Percentiles rank a stretch among this genome's conserved stretches.
Conservation (phyloP, 2,888 invertebrate genomes). For the Rhagophthalmus giganteus region DNA sequence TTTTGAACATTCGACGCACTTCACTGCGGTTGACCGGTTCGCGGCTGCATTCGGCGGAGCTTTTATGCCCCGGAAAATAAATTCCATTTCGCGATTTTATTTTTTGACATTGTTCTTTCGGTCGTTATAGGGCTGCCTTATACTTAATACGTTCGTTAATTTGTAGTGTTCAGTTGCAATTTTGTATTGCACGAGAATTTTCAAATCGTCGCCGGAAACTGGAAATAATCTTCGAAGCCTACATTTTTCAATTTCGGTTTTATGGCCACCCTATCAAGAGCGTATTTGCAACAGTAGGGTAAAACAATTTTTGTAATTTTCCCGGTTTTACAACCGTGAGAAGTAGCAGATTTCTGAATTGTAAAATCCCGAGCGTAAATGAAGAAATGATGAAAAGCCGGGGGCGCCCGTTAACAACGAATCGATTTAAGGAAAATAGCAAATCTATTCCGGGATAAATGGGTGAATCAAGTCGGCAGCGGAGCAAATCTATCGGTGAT, state of each 20-base stretch:
- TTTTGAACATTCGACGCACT: constrained; percentile 34
- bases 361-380: constrained; percentile 22
- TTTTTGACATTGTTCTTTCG: constrained; percentile 19
- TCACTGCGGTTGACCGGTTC: constrained; percentile 29
- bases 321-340: constrained; percentile 33
- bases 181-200: not conserved
- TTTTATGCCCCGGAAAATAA: constrained; percentile 23
- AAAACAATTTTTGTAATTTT: constrained; percentile 16
- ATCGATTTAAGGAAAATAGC: constrained; percentile 25
- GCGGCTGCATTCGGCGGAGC: constrained; percentile 16
- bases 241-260: too few species aligned
- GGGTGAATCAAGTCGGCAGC: constrained; percentile 32
- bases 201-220: too few species aligned
- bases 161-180: constrained; percentile 11
- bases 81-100: constrained; percentile 24
- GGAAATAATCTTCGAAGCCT: too few species aligned
- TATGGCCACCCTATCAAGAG: not conserved
- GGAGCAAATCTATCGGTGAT: constrained; percentile 48
- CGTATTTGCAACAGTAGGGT: not conserved
- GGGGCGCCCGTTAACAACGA: constrained; percentile 1
- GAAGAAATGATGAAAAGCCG: constrained; percentile 15
- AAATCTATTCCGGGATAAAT: constrained; percentile 39
- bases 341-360: constrained; percentile 32
- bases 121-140: constrained; percentile 6
- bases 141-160: constrained; percentile 9